These are phyloP conservation scores for Heteromurus nitidus DNA, from an alignment of 2,888 invertebrate genomes.

Conservation along the genomic window DNA sequence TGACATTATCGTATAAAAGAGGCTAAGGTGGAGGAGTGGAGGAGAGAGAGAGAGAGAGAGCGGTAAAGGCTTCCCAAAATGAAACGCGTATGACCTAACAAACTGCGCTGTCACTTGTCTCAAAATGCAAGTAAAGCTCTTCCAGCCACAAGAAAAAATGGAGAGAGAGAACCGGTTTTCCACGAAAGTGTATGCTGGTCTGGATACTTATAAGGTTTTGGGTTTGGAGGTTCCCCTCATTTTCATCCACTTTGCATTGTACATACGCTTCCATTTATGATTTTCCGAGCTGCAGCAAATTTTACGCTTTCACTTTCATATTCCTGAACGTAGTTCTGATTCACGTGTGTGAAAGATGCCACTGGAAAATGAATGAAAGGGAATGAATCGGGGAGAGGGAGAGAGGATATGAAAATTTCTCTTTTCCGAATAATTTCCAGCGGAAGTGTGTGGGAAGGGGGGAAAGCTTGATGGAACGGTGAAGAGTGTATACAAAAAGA, in stretches of 20 bases:
- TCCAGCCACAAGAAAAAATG: too few species aligned
- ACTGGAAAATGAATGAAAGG: slow-evolving; percentile 12
- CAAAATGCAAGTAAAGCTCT: too few species aligned
- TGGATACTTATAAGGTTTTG: too few species aligned
- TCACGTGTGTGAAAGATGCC: slow-evolving; percentile 7
- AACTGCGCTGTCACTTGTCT: background rate
- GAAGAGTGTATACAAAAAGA: too few species aligned
- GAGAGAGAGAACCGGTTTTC: too few species aligned
- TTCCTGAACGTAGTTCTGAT: too few species aligned
- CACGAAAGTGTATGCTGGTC: too few species aligned
- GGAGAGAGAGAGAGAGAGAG: too few species aligned
- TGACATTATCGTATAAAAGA: slow-evolving; percentile 35
- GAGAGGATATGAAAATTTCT: background rate
- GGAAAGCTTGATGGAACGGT: background rate
- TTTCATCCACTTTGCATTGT: too few species aligned
- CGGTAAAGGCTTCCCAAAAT: background rate
- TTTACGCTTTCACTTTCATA: slow-evolving; percentile 5
- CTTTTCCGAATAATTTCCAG: background rate
- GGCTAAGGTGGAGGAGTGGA: background rate
- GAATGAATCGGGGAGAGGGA: slow-evolving; percentile 19
- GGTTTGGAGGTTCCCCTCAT: too few species aligned
- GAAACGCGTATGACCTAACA: background rate
- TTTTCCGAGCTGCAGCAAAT: too few species aligned
- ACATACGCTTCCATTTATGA: too few species aligned
- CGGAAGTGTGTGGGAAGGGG: slow-evolving; percentile 8